Conservation (phyloP, 2,888 invertebrate genomes). For the Calliopum simillimum region DNA sequence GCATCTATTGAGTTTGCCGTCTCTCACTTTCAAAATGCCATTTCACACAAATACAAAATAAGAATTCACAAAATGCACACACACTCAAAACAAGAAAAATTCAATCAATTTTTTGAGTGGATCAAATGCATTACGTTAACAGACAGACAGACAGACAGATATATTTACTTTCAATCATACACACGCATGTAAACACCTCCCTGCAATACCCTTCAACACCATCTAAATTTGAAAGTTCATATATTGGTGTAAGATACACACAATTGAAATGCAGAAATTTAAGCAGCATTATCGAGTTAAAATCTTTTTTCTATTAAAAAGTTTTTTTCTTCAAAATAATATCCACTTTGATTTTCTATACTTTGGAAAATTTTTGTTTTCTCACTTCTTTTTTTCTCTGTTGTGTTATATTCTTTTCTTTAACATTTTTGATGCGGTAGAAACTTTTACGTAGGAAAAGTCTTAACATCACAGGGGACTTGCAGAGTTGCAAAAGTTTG, state of each 20-base stretch:
- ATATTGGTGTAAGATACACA: no score
- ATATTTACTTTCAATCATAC: neutral
- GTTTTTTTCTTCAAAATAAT: conserved; percentile 6
- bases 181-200: neutral
- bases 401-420: neutral
- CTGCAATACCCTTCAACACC: no score
- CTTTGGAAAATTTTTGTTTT: neutral
- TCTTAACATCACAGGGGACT: neutral
- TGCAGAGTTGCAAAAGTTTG: no score
- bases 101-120: conserved; percentile 23
- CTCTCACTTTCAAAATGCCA: no score
- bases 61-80: conserved; percentile 11
- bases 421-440: neutral
- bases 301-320: conserved; percentile 23
- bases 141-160: neutral
- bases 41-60: neutral
- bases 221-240: no score
- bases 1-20: no score
- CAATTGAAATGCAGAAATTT: conserved; percentile 4
- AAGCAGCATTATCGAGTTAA: conserved; percentile 18
- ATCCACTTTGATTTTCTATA: conserved; percentile 11
- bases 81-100: conserved; percentile 11
- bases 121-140: conserved; percentile 8
- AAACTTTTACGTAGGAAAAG: conserved; percentile 8
- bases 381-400: neutral